Evolutionary conservation across 2,888 invertebrate species (phyloP).

Genomic region (Mellilla xanthometata): DNA sequence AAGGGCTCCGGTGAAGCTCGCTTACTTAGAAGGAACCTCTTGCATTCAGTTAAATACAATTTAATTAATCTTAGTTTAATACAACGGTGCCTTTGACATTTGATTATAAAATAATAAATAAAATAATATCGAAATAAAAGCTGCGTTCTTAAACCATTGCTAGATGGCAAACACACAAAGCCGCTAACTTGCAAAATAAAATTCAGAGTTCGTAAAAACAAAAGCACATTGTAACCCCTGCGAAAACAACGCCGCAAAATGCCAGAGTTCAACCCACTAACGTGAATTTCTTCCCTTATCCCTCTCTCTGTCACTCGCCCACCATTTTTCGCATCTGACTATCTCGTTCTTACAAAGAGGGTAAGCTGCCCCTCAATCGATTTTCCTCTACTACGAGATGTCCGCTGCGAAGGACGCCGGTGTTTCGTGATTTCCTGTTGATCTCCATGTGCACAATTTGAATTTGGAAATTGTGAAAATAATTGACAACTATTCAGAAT

Average conservation of each 20-base stretch:
- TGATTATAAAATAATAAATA: too few species aligned
- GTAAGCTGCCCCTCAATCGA: constrained; percentile 15
- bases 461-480: background rate
- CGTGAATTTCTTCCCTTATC: constrained; percentile 24
- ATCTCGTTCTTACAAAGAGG: constrained; percentile 8
- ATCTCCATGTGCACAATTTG: constrained; percentile 14
- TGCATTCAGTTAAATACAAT: too few species aligned
- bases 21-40: too few species aligned
- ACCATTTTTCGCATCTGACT: constrained; percentile 10
- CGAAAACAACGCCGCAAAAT: constrained; percentile 29
- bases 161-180: too few species aligned
- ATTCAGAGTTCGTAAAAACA: background rate
- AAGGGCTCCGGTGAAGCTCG: too few species aligned
- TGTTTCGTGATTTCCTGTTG: constrained; percentile 15
- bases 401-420: constrained; percentile 9
- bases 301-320: constrained; percentile 19
- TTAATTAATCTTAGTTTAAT: too few species aligned
- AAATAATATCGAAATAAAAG: too few species aligned
- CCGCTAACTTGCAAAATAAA: too few species aligned
- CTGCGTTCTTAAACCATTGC: too few species aligned
- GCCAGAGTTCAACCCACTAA: constrained; percentile 15
- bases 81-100: too few species aligned
- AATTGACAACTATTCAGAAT: background rate
- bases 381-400: constrained; percentile 14
- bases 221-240: constrained; percentile 25